phyloP scores from a whole-genome alignment of 2,113 vertebrate species.

The Nibea coibor region DNA sequence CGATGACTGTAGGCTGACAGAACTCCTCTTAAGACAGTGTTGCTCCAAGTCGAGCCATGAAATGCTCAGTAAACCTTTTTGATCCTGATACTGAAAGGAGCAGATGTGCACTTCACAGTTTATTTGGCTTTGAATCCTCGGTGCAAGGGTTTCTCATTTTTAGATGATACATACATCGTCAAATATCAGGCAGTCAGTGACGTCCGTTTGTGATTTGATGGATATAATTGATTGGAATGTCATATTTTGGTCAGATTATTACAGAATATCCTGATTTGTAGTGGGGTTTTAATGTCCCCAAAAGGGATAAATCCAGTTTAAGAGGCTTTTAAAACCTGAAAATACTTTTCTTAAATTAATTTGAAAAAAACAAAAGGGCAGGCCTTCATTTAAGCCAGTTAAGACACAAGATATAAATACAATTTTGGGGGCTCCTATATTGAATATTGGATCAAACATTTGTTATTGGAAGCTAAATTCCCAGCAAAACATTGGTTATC shows the following conservation, averaged over 20 bases:
- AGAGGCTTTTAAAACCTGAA: not conserved
- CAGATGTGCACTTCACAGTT: constrained; percentile 41
- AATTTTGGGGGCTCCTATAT: not conserved
- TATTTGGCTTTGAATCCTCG: not conserved
- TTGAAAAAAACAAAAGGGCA: not conserved
- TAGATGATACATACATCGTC: not conserved
- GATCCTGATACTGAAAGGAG: constrained; percentile 50
- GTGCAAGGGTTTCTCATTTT: constrained; percentile 29
- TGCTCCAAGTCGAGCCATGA: constrained; percentile 29
- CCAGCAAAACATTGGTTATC: not conserved
- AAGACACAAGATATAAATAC: not conserved
- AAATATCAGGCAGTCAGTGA: not conserved
- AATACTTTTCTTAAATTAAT: not conserved
- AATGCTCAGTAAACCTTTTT: constrained; percentile 59
- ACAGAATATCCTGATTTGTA: not conserved
- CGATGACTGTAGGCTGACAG: constrained; percentile 48
- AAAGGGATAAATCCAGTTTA: not conserved
- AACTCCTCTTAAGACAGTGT: constrained; percentile 48
- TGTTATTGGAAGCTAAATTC: not conserved
- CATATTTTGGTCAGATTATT: constrained; percentile 13
- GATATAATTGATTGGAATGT: not conserved
- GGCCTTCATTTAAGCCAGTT: not conserved
- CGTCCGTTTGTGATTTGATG: constrained; percentile 2
- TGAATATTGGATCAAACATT: not conserved
- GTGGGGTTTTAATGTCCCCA: not conserved